These are phyloP conservation scores for Exephanes ischioxanthus DNA, from an alignment of 2,888 invertebrate genomes.

Conservation along the genomic window DNA sequence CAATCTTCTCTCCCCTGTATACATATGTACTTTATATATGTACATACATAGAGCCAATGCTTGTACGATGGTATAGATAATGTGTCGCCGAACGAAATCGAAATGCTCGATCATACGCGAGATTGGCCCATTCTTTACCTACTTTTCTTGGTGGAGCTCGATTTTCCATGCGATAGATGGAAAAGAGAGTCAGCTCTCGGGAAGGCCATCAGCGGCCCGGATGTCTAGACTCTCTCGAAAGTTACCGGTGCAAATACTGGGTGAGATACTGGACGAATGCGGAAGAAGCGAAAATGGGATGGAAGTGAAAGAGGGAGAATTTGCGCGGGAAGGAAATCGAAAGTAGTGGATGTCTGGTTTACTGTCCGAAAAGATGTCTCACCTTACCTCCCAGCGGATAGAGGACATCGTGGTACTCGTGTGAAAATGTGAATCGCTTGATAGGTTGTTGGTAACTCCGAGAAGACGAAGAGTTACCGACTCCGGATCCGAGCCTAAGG, in stretches of 20 bases:
- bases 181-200: constrained; percentile 32
- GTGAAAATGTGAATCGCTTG: background rate
- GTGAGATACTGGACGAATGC: constrained; percentile 12
- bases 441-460: background rate
- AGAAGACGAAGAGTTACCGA: background rate
- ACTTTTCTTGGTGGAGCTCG: constrained; percentile 70
- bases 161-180: constrained; percentile 72
- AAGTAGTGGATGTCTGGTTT: background rate
- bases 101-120: constrained; percentile 81
- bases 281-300: constrained; percentile 6
- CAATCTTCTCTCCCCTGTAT: constrained; percentile 28
- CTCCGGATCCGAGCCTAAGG: background rate
- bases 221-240: constrained; percentile 32
- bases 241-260: constrained; percentile 31
- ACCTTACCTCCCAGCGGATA: background rate
- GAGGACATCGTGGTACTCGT: background rate
- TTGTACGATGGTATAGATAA: constrained; percentile 64
- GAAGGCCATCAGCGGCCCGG: constrained; percentile 22
- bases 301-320: background rate
- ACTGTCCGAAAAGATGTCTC: background rate
- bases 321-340: background rate
- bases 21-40: constrained; percentile 42
- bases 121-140: constrained; percentile 81
- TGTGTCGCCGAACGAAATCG: constrained; percentile 73
- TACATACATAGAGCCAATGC: constrained; percentile 55